These are phyloP conservation scores for Steromphala cineraria DNA, from an alignment of 2,888 invertebrate genomes.

Conservation along the genomic window DNA sequence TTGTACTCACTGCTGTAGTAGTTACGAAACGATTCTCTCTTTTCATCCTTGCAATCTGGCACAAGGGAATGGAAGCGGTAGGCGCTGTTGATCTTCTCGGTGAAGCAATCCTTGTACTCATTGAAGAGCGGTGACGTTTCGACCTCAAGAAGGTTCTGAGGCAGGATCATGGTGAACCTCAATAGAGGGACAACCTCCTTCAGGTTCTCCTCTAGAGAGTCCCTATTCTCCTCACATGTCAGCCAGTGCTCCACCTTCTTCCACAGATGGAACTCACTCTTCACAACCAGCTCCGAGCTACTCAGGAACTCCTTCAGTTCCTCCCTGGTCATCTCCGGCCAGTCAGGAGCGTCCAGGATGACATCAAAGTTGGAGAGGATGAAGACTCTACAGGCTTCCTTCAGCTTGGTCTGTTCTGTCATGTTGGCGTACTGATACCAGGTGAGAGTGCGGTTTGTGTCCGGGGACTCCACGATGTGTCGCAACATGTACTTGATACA, in stretches of 20 bases:
- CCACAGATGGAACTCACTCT: conserved; percentile 62
- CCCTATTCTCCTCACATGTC: conserved; percentile 45
- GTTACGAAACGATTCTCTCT: conserved; percentile 57
- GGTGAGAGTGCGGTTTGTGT: conserved; percentile 64
- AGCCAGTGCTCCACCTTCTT: conserved; percentile 59
- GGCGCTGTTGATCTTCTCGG: conserved; percentile 53
- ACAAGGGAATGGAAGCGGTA: conserved; percentile 65
- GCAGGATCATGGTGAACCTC: conserved; percentile 64
- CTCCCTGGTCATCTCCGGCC: conserved; percentile 53
- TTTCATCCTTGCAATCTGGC: conserved; percentile 44
- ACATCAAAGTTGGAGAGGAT: conserved; percentile 67
- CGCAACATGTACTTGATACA: conserved; percentile 65
- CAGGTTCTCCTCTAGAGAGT: conserved; percentile 47
- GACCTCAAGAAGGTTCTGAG: conserved; percentile 55
- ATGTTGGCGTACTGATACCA: conserved; percentile 69
- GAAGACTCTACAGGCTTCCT: conserved; percentile 58
- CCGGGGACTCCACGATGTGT: conserved; percentile 66
- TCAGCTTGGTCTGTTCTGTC: conserved; percentile 57
- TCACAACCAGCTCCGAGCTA: conserved; percentile 62
- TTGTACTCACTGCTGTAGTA: conserved; percentile 53
- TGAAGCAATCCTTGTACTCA: conserved; percentile 46
- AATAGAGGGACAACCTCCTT: conserved; percentile 54
- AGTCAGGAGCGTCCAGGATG: conserved; percentile 61
- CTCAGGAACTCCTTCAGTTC: conserved; percentile 63
- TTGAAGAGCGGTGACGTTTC: conserved; percentile 55